Conservation (phyloP, 2,888 invertebrate genomes). For the Mesorhabditis belari region DNA sequence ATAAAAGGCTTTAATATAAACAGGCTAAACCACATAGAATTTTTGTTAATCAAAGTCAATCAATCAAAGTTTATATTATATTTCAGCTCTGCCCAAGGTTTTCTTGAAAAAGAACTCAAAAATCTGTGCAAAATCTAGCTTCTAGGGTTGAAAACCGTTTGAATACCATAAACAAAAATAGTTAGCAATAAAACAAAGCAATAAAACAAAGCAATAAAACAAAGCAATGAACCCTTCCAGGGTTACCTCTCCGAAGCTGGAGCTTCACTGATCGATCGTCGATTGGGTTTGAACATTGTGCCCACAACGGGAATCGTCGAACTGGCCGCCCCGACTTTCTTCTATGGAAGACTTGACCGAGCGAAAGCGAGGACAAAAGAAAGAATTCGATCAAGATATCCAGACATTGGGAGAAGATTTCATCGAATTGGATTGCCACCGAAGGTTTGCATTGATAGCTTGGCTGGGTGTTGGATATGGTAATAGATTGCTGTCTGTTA, state of each 20-base stretch:
- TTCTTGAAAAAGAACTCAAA: no score
- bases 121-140: no score
- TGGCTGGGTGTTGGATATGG: conserved; percentile 9
- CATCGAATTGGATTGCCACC: conserved; percentile 93
- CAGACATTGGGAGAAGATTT: conserved; percentile 80
- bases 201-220: no score
- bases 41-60: no score
- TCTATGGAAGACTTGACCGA: conserved; percentile 89
- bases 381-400: conserved; percentile 83
- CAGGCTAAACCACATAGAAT: no score
- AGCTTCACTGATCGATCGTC: conserved; percentile 94
- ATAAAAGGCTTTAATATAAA: no score
- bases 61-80: no score
- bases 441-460: conserved; percentile 64
- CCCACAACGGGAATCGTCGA: conserved; percentile 96
- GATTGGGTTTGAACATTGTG: conserved; percentile 86
- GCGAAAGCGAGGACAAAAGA: conserved; percentile 90
- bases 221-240: conserved; percentile 30
- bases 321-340: conserved; percentile 93
- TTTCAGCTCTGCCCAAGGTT: no score
- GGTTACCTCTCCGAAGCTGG: conserved; percentile 95
- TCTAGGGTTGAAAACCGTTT: no score
- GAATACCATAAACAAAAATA: neutral
- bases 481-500: neutral
- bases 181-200: neutral